phyloP scores from a whole-genome alignment of 2,113 vertebrate genomes.

The Benitochromis conjunctus region DNA sequence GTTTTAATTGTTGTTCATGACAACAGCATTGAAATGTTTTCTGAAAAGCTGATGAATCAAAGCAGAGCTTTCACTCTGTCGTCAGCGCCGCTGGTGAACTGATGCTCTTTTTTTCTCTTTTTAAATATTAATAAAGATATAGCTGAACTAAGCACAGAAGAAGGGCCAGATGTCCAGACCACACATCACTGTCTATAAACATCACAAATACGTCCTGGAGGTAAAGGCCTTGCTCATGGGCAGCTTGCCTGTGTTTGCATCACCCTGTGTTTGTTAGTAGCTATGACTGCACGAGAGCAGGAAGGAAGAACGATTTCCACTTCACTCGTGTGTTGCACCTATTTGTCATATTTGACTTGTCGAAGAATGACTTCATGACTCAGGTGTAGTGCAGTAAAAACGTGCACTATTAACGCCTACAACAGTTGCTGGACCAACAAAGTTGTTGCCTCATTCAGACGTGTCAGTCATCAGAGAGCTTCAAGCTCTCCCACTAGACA shows the following conservation, averaged over 20 bases:
- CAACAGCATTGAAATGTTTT: not conserved
- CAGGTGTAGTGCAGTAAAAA: not conserved
- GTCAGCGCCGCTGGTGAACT: not conserved
- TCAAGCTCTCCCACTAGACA: not conserved
- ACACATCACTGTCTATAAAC: not conserved
- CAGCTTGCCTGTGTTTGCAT: not conserved
- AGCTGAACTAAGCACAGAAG: not conserved
- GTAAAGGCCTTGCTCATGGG: not conserved
- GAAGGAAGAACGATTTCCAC: accelerated
- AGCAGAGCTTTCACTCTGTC: accelerated
- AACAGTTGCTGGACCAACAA: not conserved
- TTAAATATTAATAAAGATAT: not conserved
- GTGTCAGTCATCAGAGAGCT: not conserved
- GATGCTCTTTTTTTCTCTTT: not conserved
- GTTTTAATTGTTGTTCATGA: not conserved
- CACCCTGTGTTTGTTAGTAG: not conserved
- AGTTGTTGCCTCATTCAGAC: not conserved
- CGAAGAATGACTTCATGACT: not conserved
- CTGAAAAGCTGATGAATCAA: not conserved
- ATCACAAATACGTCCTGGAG: not conserved
- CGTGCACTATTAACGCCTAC: not conserved
- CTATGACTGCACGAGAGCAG: not conserved
- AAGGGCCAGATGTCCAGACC: not conserved
- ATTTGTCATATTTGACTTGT: not conserved
- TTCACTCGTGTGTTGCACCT: accelerated